Evolutionary conservation across 35 echinoderm and acorn worm genomes (phyloP).

Genomic region (Heliocidaris erythrogramma): DNA sequence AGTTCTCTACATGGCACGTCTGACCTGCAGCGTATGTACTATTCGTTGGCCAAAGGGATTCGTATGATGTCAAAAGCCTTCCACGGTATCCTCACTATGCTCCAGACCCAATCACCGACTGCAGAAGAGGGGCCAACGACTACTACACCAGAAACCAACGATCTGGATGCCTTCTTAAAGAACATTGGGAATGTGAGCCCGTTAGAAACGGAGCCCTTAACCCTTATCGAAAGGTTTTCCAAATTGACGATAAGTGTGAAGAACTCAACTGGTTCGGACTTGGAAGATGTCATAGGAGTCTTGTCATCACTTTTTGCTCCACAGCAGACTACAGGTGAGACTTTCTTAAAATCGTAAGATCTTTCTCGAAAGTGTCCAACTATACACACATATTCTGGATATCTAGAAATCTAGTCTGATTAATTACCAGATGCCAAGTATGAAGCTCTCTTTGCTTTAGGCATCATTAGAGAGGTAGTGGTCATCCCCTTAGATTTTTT

Average conservation of each 20-base stretch:
- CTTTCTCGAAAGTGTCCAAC: neutral
- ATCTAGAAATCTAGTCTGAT: neutral
- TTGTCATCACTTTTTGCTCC: neutral
- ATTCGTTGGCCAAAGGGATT: neutral
- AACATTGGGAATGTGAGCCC: neutral
- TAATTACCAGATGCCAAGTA: no score
- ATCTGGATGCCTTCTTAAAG: neutral
- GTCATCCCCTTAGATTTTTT: no score
- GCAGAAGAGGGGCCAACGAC: neutral
- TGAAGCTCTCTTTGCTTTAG: no score
- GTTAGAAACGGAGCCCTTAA: neutral
- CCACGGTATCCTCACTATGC: neutral
- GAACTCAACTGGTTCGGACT: neutral
- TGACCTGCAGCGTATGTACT: slow-evolving; percentile 20
- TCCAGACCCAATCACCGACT: neutral
- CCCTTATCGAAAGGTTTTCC: neutral
- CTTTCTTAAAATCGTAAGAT: neutral
- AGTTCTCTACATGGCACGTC: neutral
- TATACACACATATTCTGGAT: neutral
- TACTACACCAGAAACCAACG: neutral
- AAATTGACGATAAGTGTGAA: neutral
- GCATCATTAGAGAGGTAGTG: no score
- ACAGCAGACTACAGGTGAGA: neutral
- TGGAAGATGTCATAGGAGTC: neutral
- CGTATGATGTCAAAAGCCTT: slow-evolving; percentile 23